phyloP scores from a whole-genome alignment of 2,888 invertebrate genomes.

The Eretmocerus hayati region DNA sequence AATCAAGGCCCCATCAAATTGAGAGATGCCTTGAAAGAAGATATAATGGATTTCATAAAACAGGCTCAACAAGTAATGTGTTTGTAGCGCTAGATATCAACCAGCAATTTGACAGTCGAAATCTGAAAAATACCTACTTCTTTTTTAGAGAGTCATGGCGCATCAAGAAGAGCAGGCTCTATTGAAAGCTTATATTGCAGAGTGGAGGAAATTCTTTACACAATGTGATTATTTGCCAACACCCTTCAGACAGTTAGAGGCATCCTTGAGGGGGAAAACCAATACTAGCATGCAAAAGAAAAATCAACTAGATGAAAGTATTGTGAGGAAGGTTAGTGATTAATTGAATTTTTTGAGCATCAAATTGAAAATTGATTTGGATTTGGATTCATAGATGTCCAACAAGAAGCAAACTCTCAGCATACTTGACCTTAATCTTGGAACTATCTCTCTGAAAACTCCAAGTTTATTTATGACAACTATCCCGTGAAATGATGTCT shows the following conservation, averaged over 20 bases:
- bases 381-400: too few species aligned
- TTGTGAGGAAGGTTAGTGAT: slow-evolving; percentile 72
- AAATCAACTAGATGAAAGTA: slow-evolving; percentile 69
- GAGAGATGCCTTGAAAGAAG: slow-evolving; percentile 80
- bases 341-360: too few species aligned
- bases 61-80: slow-evolving; percentile 69
- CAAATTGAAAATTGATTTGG: too few species aligned
- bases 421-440: too few species aligned
- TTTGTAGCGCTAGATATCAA: not conserved
- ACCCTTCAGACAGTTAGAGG: slow-evolving; percentile 89
- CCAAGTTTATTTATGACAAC: too few species aligned
- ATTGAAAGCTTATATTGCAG: slow-evolving; percentile 91
- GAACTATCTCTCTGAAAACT: too few species aligned
- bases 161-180: slow-evolving; percentile 93
- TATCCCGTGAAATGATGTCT: too few species aligned
- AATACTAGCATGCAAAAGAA: slow-evolving; percentile 38
- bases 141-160: slow-evolving; percentile 64
- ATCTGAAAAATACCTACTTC: slow-evolving; percentile 1
- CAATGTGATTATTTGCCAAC: slow-evolving; percentile 96
- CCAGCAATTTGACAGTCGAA: not conserved
- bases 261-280: slow-evolving; percentile 68
- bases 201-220: slow-evolving; percentile 97
- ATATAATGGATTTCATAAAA: slow-evolving; percentile 89
- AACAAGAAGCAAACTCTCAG: too few species aligned
- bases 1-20: slow-evolving; percentile 86